These are phyloP conservation scores for Onychorhynchus coronatus DNA, from an alignment of 2,113 vertebrate genomes.

Conservation along the genomic window DNA sequence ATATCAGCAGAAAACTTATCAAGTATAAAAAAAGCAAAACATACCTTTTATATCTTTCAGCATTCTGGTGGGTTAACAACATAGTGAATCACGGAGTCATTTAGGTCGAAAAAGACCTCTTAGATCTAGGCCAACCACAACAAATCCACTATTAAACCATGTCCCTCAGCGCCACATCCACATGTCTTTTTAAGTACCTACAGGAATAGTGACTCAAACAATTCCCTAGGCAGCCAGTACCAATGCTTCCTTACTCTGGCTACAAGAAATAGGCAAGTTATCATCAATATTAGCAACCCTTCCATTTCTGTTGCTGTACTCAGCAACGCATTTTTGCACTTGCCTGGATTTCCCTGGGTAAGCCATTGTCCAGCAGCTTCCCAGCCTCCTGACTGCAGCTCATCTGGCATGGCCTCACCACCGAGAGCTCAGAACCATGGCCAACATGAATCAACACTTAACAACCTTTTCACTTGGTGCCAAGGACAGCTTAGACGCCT, in stretches of 20 bases:
- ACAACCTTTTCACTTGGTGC: not conserved
- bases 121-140: not conserved
- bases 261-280: not conserved
- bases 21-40: not conserved
- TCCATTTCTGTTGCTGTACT: not conserved
- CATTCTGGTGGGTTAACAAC: not conserved
- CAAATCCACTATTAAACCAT: not conserved
- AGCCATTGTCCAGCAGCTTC: not conserved
- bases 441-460: rapidly evolving
- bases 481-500: not conserved
- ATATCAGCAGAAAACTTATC: not conserved
- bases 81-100: not conserved
- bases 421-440: rapidly evolving
- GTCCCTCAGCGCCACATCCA: not conserved
- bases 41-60: not conserved
- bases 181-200: not conserved
- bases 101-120: not conserved
- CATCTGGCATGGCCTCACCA: rapidly evolving
- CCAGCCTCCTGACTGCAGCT: not conserved
- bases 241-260: not conserved
- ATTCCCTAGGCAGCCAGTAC: not conserved
- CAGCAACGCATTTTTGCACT: not conserved
- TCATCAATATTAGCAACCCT: rapidly evolving
- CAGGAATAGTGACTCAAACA: no score
- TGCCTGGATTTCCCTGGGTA: not conserved